These are phyloP conservation scores for Felis chaus DNA, from an alignment of 2,113 vertebrate genomes.

Conservation along the genomic window DNA sequence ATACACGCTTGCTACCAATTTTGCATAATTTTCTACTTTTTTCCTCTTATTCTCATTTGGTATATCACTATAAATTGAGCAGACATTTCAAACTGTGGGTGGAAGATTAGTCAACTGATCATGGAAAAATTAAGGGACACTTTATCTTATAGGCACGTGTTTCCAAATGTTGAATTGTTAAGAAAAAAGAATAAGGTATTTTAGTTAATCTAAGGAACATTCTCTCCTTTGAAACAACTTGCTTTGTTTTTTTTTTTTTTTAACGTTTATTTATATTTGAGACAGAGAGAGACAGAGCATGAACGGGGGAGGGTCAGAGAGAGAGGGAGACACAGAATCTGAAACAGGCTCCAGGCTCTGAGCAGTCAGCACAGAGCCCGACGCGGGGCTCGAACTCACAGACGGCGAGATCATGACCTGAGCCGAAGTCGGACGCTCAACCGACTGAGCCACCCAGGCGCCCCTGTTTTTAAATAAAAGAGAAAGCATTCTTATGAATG, in stretches of 20 bases:
- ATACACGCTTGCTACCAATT: background rate
- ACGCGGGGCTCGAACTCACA: too few species aligned
- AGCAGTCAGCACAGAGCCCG: too few species aligned
- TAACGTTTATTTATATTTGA: too few species aligned
- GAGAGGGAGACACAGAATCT: too few species aligned
- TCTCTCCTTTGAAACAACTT: constrained; percentile 39
- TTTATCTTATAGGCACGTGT: constrained; percentile 5
- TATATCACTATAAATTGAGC: constrained; percentile 61
- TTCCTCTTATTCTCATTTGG: constrained; percentile 63
- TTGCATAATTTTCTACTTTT: background rate
- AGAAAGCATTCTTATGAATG: background rate
- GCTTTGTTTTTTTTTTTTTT: background rate
- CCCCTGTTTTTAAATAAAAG: background rate
- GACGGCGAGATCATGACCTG: too few species aligned
- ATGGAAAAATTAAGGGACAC: constrained; percentile 25
- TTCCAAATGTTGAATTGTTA: constrained; percentile 45
- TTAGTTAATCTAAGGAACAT: constrained; percentile 43
- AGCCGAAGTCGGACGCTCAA: too few species aligned
- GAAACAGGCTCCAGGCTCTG: too few species aligned
- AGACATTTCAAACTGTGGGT: constrained; percentile 53
- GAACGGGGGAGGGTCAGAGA: too few species aligned
- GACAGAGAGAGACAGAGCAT: too few species aligned
- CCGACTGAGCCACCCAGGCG: too few species aligned
- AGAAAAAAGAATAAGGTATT: constrained; percentile 51
- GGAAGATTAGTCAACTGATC: constrained; percentile 11